Evolutionary conservation across 2,113 vertebrate species (phyloP), one percentile per base, ranked within the genome.

Genomic region (Bombycilla garrulus): DNA sequence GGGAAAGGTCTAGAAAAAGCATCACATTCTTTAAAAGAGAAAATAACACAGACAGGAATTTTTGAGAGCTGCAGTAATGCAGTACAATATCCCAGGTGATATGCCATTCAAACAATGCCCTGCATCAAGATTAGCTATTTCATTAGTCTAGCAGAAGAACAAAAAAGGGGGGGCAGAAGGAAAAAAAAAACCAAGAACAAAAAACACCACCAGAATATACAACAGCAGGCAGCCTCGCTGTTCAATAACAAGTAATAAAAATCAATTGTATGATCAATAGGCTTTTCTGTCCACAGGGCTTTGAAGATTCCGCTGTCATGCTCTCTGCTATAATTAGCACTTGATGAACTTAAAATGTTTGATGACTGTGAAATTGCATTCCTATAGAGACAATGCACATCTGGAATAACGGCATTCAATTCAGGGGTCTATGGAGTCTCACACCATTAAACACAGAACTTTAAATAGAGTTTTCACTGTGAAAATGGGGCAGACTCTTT

Each of bases 361-460:
- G 97, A 97, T 95, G 94, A 88, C 93, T 96, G 96, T 97, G 95
- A 97, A 98, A 98, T 95, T 97, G 78, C 89, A 91, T 97, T 96
- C 94, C 95, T 97, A 69, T 73, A 88, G 94, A 96, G 96, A 96
- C 80, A 95, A 84, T 50, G 74, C 90, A 96, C 97, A 97, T 97
- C 96, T 98, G 95, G 96, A 98, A 90, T 83, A 97, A 83, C 92
- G 97, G 92, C 88, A 81, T n/a, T 82, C 62, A 91, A 44, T 91
- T 95, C 60, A 88, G 71, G 73, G 80, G 60, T 92, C 95, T 92
- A 38, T 60, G 29, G 84, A 95, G 92, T 81, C 84, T 72, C 88
- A 95, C 20, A 6, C 62, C 88, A 92, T 88, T 96, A 92, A 97
- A 89, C 88, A 81, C 67, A 95, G 70, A 86, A 90, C 95, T 97